These are phyloP conservation scores for Thaumetopoea pityocampa DNA, from an alignment of 1,140 invertebrate genomes.

Conservation along the genomic window DNA sequence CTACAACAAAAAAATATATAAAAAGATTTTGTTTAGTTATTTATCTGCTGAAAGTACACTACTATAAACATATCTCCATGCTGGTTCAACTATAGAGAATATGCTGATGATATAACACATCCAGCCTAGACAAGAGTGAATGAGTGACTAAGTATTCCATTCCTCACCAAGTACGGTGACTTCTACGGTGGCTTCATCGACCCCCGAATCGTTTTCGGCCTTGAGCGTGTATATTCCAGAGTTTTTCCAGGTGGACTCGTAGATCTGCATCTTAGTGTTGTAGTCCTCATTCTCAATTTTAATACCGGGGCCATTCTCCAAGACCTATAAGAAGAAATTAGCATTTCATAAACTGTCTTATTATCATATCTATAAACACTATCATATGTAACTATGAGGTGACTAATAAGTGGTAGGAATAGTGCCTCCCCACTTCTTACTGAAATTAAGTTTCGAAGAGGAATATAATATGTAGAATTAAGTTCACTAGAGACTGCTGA, in stretches of 20 bases:
- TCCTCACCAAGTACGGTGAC: conserved; percentile 91
- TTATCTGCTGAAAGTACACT: too few species aligned
- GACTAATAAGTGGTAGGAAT: too few species aligned
- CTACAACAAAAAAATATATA: too few species aligned
- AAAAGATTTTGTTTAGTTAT: too few species aligned
- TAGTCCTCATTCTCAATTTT: conserved; percentile 96
- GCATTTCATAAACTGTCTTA: background rate
- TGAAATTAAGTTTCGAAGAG: too few species aligned
- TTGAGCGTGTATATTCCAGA: conserved; percentile 94
- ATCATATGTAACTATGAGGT: background rate
- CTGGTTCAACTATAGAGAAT: too few species aligned
- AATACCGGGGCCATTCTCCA: conserved; percentile 74
- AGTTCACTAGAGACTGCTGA: too few species aligned
- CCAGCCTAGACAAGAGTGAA: background rate
- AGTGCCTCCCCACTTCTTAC: too few species aligned
- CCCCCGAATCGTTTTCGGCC: conserved; percentile 94
- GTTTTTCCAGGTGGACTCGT: conserved; percentile 87
- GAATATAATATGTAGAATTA: too few species aligned
- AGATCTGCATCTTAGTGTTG: conserved; percentile 90
- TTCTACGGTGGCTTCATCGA: conserved; percentile 95
- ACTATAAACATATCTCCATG: too few species aligned
- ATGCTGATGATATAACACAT: too few species aligned
- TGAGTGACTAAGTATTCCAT: background rate
- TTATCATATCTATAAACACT: background rate
- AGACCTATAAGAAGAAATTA: conserved; percentile 29